Evolutionary conservation across 2,888 invertebrate species (phyloP).

Genomic region (Sarcophaga subvicina): DNA sequence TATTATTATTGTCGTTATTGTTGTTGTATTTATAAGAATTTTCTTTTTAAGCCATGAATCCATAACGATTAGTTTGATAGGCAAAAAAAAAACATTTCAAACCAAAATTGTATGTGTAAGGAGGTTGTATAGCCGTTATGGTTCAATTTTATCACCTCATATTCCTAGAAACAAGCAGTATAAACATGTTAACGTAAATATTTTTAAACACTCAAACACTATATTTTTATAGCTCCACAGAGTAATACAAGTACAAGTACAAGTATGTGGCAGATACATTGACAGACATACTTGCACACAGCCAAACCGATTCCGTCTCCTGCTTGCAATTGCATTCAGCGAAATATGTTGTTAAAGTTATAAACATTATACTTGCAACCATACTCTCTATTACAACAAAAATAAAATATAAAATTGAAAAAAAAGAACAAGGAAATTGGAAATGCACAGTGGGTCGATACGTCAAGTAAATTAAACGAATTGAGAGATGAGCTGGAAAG

Average conservation of each 20-base stretch:
- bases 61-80: background rate
- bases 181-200: constrained; percentile 30
- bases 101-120: no score
- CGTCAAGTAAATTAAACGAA: background rate
- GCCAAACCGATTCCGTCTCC: no score
- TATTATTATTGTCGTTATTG: background rate
- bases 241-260: background rate
- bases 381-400: constrained; percentile 3
- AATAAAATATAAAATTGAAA: background rate
- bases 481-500: no score
- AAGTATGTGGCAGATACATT: background rate
- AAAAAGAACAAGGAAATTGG: background rate
- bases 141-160: background rate
- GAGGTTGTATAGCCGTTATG: background rate
- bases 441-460: background rate
- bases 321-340: background rate
- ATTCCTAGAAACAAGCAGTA: background rate
- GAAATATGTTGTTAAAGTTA: constrained; percentile 18
- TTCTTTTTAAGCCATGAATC: background rate
- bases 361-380: background rate
- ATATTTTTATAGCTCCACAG: background rate
- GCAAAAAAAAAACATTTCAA: no score
- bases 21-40: background rate
- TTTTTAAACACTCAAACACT: constrained; percentile 31
- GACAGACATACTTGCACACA: background rate